These are phyloP conservation scores for Chinchilla lanigera DNA, from an alignment of 2,113 vertebrate genomes.

Conservation along the genomic window DNA sequence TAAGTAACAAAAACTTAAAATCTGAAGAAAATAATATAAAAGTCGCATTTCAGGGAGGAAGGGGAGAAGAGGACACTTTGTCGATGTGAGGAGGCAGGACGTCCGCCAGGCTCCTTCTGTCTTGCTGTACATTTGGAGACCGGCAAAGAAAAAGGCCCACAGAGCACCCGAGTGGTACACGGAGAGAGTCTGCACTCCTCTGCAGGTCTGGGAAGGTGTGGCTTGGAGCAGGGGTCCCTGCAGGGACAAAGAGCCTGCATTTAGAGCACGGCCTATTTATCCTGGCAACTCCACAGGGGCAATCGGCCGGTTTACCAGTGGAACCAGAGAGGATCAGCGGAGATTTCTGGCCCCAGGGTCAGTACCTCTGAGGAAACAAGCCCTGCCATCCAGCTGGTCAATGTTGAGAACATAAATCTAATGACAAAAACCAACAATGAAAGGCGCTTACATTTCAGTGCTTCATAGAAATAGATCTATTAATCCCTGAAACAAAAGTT, in stretches of 20 bases:
- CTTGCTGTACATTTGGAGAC: neutral
- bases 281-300: neutral
- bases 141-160: neutral
- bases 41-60: neutral
- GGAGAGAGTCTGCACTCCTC: neutral
- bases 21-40: neutral
- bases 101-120: neutral
- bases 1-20: neutral
- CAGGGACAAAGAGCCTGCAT: neutral
- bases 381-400: neutral
- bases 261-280: neutral
- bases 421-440: neutral
- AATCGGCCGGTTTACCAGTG: neutral
- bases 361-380: neutral
- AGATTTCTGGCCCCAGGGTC: neutral
- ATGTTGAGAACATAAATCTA: neutral
- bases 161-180: neutral
- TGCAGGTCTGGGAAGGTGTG: neutral
- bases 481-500: neutral
- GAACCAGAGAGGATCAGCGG: neutral
- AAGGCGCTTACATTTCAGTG: neutral
- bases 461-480: neutral
- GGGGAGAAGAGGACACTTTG: neutral
- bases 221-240: neutral
- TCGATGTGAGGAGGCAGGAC: too few species aligned